Percentiles rank a stretch among this genome's conserved stretches.
These are phyloP conservation scores for Kryptolebias ocellatus DNA, from an alignment of 2,797 vertebrate genomes.

Conservation along the genomic window DNA sequence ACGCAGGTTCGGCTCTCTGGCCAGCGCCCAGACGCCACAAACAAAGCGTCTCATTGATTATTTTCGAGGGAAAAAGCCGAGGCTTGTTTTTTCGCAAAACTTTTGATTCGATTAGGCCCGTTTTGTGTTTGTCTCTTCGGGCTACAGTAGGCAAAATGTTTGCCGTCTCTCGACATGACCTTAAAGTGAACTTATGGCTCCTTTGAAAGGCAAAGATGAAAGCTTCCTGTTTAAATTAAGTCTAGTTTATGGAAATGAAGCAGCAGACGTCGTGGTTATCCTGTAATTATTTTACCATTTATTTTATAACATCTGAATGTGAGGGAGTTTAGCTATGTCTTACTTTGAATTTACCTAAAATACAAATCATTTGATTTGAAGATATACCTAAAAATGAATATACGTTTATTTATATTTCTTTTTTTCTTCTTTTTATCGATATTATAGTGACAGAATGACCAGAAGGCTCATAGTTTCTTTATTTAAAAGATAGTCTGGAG, in stretches of 20 bases:
- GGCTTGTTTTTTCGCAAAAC: slow-evolving; percentile 73
- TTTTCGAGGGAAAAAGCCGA: slow-evolving; percentile 48
- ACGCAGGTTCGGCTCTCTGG: slow-evolving; percentile 74
- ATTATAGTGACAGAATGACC: too few relatives aligned
- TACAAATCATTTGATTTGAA: too few relatives aligned
- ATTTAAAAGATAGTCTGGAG: too few relatives aligned
- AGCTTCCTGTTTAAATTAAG: slow-evolving; percentile 5
- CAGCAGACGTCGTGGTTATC: not conserved
- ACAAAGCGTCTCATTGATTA: slow-evolving; percentile 78
- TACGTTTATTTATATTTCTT: too few relatives aligned
- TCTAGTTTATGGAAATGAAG: not conserved
- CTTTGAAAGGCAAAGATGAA: slow-evolving; percentile 8
- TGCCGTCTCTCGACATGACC: slow-evolving; percentile 35
- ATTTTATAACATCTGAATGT: not conserved
- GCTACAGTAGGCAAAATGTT: slow-evolving; percentile 39
- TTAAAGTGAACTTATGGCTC: slow-evolving; percentile 14
- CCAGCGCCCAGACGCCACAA: slow-evolving; percentile 59
- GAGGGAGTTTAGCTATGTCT: not conserved
- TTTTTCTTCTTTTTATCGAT: too few relatives aligned
- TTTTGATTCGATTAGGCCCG: slow-evolving; percentile 68
- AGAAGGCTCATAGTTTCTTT: too few relatives aligned
- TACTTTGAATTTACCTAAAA: not conserved
- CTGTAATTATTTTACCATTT: not conserved
- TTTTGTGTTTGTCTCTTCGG: slow-evolving; percentile 62
- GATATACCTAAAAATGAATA: too few relatives aligned